Evolutionary conservation across 2,888 invertebrate species (phyloP), one percentile per base, ranked within the genome.

Genomic region (Choristoneura rosaceana): DNA sequence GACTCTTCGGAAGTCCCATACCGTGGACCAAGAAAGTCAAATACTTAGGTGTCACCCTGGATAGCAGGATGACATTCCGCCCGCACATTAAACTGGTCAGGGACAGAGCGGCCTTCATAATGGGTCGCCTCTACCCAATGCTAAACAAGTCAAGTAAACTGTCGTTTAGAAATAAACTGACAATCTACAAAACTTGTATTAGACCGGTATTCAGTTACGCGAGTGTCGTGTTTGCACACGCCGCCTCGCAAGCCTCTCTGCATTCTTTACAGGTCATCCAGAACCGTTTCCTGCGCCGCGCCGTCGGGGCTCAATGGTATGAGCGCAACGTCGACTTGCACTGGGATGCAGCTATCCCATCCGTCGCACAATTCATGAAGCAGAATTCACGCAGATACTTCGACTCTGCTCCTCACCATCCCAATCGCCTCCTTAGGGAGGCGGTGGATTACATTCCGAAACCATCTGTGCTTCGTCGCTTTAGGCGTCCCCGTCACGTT

Each of bases 41-140:
- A 12, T 63, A 69, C 4, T 17, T 69, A 3, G 69, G 69, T 0
- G 58, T 69, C 9, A 25, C 41, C 41, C 15, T 69, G 0, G 68
- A 68, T 15, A 15, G 14, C 0, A 9, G 50, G 2, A 34, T 67
- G 14, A 34, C 41, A 5, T 67, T 67, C n/a, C 1, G 12, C 0
- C 12, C 33, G 0, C 68, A 68, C 14, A 61, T 68, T 17, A 41
- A 17, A 1, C 14, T 2, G 12, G 60, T 61, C 7, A 61, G 41
- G 12, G 17, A 61, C 9, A 8, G 60, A 3, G 41, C 60, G 3
- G 9, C 41, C 17, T 61, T 61, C 12, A 7, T 34, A 0, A 8
- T 41, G 12, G 15, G 38, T 17, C n/a, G 60, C 0, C 60, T 61
- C 9, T 41, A 41, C 10, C 15, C 15, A 3, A 12, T 61, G 15